A percentile compares a stretch with the other conserved stretches of the same genome.
Evolutionary conservation across 1,140 invertebrate species (phyloP).

Genomic region (Triops cancriformis): DNA sequence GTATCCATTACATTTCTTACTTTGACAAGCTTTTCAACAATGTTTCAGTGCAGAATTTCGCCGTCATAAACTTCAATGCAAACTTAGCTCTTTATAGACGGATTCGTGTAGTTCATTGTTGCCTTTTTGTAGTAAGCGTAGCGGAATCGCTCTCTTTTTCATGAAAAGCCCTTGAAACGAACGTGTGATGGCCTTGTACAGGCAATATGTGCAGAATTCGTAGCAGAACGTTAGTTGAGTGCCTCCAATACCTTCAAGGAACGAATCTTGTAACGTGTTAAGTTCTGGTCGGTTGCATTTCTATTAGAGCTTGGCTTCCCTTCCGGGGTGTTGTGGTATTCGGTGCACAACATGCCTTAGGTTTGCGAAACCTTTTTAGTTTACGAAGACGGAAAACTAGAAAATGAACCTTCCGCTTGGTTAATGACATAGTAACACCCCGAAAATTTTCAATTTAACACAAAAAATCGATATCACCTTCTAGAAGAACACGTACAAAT

Average conservation of each 20-base stretch:
- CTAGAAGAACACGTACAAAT: no score
- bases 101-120: no score
- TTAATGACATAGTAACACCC: not conserved
- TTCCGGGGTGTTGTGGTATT: not conserved
- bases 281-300: slow-evolving; percentile 9
- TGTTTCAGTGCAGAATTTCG: no score
- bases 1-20: no score
- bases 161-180: not conserved
- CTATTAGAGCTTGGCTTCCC: not conserved
- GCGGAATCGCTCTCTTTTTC: no score
- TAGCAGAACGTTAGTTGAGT: not conserved
- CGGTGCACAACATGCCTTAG: not conserved
- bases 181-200: not conserved
- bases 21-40: no score
- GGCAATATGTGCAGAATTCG: not conserved
- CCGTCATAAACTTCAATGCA: no score
- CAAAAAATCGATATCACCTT: not conserved
- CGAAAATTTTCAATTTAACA: not conserved
- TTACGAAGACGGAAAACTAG: not conserved
- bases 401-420: not conserved
- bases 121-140: no score
- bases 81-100: no score
- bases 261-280: not conserved
- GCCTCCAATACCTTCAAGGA: not conserved
- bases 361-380: slow-evolving; percentile 1